Conservation (phyloP, 53 echinoderm and acorn worm species). For the Glandiceps talaboti region DNA sequence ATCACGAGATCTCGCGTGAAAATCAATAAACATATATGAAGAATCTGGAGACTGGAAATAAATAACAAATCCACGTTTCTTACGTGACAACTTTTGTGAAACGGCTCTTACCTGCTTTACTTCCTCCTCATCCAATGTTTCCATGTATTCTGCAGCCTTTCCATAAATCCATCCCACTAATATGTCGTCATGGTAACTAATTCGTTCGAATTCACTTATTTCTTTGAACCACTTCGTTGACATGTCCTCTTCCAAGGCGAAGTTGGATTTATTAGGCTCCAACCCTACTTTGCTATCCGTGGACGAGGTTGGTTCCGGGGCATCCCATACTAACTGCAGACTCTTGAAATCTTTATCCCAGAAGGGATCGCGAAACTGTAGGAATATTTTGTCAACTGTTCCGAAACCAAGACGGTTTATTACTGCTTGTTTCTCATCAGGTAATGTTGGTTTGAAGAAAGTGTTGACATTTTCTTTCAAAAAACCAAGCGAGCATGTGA, state of each 20-base stretch:
- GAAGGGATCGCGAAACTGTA: constrained; percentile 40
- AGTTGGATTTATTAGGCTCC: no score
- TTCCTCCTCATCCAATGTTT: constrained; percentile 45
- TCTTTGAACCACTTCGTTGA: neutral
- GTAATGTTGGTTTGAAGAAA: constrained; percentile 40
- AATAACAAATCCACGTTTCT: no score
- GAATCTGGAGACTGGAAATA: no score
- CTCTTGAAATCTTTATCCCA: constrained; percentile 41
- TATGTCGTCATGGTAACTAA: constrained; percentile 26
- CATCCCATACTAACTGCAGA: constrained; percentile 43
- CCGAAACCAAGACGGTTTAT: constrained; percentile 28
- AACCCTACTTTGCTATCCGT: no score
- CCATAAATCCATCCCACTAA: constrained; percentile 57
- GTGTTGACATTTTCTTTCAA: constrained; percentile 28
- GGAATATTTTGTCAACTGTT: constrained; percentile 56
- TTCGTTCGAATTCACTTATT: constrained; percentile 30
- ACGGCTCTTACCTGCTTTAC: constrained; percentile 38
- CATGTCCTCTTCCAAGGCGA: constrained; percentile 5
- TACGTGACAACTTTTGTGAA: no score
- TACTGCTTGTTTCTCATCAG: constrained; percentile 20
- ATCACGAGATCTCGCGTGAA: no score
- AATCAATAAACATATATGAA: no score
- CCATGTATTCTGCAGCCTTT: constrained; percentile 54
- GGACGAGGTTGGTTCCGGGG: no score
- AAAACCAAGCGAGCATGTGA: constrained; percentile 52